Conservation (phyloP, 2,113 vertebrate species). For the Caloenas nicobarica region DNA sequence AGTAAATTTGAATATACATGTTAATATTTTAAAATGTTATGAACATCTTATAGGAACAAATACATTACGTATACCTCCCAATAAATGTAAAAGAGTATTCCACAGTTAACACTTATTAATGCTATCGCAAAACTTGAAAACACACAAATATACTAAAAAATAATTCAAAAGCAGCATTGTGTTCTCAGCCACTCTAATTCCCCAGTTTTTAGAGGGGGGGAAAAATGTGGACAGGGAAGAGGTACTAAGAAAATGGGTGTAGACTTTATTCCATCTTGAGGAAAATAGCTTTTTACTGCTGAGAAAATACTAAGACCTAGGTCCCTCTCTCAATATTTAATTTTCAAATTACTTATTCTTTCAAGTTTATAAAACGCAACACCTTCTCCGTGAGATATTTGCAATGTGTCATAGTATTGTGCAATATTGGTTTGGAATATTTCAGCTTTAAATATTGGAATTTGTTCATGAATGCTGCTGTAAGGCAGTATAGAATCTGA, state of each 20-base stretch:
- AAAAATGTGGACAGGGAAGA: background rate
- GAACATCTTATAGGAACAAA: background rate
- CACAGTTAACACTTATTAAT: background rate
- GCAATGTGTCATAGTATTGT: background rate
- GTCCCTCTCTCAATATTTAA: background rate
- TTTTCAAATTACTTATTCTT: background rate
- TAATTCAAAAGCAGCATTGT: background rate
- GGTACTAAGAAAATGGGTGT: background rate
- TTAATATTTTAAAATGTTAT: background rate
- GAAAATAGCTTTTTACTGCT: background rate
- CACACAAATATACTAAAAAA: background rate
- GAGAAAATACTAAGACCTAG: background rate
- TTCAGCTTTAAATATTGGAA: too few relatives aligned
- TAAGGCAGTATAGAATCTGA: background rate
- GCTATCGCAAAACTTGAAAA: background rate
- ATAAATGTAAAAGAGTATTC: background rate
- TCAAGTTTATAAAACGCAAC: background rate
- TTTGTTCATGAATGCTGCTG: background rate
- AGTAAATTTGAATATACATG: background rate
- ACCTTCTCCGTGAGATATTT: background rate
- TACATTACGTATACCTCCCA: background rate
- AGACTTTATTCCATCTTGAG: background rate
- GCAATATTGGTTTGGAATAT: background rate
- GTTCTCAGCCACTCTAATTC: background rate
- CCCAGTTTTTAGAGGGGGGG: background rate